Conservation (phyloP, 2,888 invertebrate genomes). For the Polymixis flavicincta region DNA sequence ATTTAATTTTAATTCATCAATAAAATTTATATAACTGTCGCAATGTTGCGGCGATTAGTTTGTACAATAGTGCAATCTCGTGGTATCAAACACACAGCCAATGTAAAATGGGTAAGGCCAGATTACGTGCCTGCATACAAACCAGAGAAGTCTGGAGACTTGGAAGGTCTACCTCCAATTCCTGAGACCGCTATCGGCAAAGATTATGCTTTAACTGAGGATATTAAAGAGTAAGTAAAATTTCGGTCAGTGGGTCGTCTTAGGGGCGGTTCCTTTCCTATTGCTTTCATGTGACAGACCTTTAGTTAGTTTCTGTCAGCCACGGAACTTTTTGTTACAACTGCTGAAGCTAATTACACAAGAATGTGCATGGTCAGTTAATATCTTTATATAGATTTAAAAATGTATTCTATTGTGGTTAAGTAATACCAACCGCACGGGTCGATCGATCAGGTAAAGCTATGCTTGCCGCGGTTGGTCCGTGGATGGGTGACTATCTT, state of each 20-base stretch:
- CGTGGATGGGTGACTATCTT: no score
- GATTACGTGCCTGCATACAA: slow-evolving; percentile 92
- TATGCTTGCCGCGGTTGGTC: no score
- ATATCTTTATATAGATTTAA: not conserved
- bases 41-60: slow-evolving; percentile 81
- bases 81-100: slow-evolving; percentile 92
- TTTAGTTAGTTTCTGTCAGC: not conserved
- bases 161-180: slow-evolving; percentile 90
- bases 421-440: no score
- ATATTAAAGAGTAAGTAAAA: slow-evolving; percentile 92
- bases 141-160: slow-evolving; percentile 93
- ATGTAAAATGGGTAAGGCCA: slow-evolving; percentile 95
- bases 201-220: slow-evolving; percentile 91
- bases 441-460: no score
- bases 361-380: not conserved
- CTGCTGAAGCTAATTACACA: not conserved
- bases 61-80: slow-evolving; percentile 84
- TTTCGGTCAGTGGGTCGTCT: no score
- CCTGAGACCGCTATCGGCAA: slow-evolving; percentile 87
- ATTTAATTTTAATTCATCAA: not conserved
- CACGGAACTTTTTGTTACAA: not conserved
- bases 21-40: slow-evolving; percentile 25
- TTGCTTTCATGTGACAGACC: not conserved
- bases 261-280: not conserved
- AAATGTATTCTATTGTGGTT: no score